Percentiles rank a stretch among this genome's conserved stretches.
These are phyloP conservation scores for Acrocephalus kingi DNA, from an alignment of 2,113 vertebrate genomes.

Conservation along the genomic window DNA sequence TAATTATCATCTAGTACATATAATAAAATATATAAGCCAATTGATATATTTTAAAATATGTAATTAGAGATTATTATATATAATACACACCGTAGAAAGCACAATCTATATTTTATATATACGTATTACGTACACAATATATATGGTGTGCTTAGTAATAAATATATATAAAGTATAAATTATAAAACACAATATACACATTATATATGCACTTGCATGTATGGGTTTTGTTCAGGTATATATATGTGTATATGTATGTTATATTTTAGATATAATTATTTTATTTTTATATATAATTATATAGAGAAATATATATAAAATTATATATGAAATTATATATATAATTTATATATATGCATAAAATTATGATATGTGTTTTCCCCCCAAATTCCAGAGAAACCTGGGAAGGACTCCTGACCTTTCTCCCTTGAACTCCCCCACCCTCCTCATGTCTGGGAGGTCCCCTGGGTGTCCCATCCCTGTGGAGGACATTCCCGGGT, in stretches of 20 bases:
- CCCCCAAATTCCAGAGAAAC: background rate
- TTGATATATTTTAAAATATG: background rate
- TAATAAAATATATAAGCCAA: background rate
- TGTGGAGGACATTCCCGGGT: too few species aligned
- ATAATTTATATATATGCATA: background rate
- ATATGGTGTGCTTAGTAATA: background rate
- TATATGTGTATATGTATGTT: background rate
- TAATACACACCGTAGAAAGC: background rate
- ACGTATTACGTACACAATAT: background rate
- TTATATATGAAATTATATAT: too few species aligned
- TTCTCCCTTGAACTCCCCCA: too few species aligned
- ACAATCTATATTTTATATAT: background rate
- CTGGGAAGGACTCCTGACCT: background rate
- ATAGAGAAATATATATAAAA: too few species aligned
- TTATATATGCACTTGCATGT: background rate
- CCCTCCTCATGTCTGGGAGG: background rate
- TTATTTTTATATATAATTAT: too few species aligned
- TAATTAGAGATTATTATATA: background rate
- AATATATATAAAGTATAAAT: background rate
- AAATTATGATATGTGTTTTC: background rate
- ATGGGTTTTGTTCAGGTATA: background rate
- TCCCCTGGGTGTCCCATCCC: background rate
- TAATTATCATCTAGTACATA: background rate
- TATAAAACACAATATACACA: background rate
- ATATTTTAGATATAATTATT: too few species aligned